These are phyloP conservation scores for Tychaedon coryphoeus DNA, from an alignment of 2,113 vertebrate genomes.

Conservation along the genomic window DNA sequence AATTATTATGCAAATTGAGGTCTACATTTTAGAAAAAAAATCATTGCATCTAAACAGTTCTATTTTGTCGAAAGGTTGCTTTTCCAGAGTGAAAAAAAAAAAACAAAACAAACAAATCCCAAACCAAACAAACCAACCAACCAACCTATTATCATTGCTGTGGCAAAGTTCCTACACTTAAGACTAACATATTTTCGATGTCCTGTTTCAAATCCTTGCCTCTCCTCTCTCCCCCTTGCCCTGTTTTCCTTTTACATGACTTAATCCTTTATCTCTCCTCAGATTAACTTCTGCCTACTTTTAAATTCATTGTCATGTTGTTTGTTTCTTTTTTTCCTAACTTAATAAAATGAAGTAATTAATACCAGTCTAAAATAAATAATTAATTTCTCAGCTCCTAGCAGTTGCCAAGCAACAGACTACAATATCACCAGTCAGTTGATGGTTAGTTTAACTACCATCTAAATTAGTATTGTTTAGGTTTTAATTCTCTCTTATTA, in stretches of 20 bases:
- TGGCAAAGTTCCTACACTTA: neutral
- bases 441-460: neutral
- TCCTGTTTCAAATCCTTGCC: neutral
- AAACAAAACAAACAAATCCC: neutral
- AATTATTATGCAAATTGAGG: neutral
- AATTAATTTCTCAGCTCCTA: neutral
- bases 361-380: neutral
- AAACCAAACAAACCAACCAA: neutral
- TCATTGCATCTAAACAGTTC: neutral
- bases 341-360: neutral
- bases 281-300: neutral
- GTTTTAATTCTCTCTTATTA: neutral
- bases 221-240: neutral
- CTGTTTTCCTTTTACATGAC: neutral
- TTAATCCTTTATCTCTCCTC: neutral
- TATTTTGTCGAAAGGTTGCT: neutral
- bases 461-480: neutral
- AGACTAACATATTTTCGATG: neutral
- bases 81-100: neutral
- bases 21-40: neutral
- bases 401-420: slow-evolving; percentile 7
- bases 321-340: neutral
- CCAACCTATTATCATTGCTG: neutral
- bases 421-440: neutral
- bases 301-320: neutral